A percentile compares a stretch with the other conserved stretches of the same genome.
These are phyloP conservation scores for Thymallus thymallus DNA, from an alignment of 2,113 vertebrate genomes.

Conservation along the genomic window DNA sequence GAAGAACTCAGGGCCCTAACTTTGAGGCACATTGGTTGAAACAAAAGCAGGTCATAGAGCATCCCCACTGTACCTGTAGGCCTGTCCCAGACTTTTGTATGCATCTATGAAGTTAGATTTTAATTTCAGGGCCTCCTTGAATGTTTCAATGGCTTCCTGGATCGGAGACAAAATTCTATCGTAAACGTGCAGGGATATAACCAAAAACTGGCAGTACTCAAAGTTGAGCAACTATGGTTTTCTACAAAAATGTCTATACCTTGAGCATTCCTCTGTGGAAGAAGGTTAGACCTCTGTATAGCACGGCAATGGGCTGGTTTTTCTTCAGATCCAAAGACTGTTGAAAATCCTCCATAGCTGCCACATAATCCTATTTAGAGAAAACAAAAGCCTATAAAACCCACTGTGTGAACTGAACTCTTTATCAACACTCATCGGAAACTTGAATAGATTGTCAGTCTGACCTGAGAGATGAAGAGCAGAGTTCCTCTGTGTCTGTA, in stretches of 20 bases:
- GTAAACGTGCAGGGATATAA: not conserved
- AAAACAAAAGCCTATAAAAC: not conserved
- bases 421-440: not conserved
- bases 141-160: conserved; percentile 96
- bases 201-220: not conserved
- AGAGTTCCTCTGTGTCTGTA: conserved; percentile 93
- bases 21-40: not conserved
- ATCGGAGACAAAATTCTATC: conserved; percentile 6
- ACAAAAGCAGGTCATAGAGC: not conserved
- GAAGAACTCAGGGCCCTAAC: no score
- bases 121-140: conserved; percentile 93
- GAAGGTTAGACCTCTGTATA: conserved; percentile 96
- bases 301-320: conserved; percentile 94
- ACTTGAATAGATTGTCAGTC: not conserved
- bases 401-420: not conserved
- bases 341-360: conserved; percentile 94
- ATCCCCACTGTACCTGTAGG: conserved; percentile 82
- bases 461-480: conserved; percentile 96
- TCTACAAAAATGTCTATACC: conserved; percentile 66
- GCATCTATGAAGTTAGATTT: conserved; percentile 97
- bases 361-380: conserved; percentile 85
- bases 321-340: conserved; percentile 90
- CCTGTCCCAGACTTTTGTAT: conserved; percentile 96
- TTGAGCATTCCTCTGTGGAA: conserved; percentile 97
- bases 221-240: not conserved